phyloP scores from a whole-genome alignment of 2,888 invertebrate species.

The Chaetogeoica ovagalla region DNA sequence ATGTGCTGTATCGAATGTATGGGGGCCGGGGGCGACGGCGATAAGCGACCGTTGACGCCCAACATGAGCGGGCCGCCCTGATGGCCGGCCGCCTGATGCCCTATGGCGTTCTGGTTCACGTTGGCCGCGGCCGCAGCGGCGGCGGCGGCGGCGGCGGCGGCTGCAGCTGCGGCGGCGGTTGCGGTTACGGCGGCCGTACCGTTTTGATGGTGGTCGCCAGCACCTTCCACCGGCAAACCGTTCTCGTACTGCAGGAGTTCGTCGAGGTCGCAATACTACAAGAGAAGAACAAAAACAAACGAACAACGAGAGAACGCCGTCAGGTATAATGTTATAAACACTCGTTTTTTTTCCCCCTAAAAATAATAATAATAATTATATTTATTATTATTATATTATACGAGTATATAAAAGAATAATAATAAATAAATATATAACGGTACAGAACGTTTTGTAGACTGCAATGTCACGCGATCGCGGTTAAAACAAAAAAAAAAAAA shows the following conservation, averaged over 20 bases:
- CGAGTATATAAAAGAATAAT: no score
- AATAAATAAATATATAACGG: no score
- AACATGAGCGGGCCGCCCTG: conserved; percentile 30
- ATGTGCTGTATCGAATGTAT: conserved; percentile 52
- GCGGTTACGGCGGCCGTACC: conserved; percentile 2
- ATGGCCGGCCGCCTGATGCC: conserved; percentile 6
- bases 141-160: background rate
- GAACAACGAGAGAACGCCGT: no score
- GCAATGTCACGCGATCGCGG: no score
- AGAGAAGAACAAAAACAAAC: background rate
- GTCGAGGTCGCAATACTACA: conserved; percentile 93
- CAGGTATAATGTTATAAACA: no score
- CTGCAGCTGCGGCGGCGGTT: conserved; percentile 53
- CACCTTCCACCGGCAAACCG: conserved; percentile 80
- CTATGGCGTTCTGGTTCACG: conserved; percentile 41
- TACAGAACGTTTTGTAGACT: no score
- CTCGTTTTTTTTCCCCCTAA: no score
- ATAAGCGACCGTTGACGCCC: conserved; percentile 35
- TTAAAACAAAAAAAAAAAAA: no score
- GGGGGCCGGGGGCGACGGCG: conserved; percentile 17
- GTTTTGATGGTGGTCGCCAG: no score
- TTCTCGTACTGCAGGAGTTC: conserved; percentile 90
- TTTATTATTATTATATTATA: no score
- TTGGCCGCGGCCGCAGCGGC: conserved; percentile 48
- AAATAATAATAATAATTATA: no score